These are phyloP conservation scores for Valencia hispanica DNA, from an alignment of 2,797 vertebrate species.

Conservation along the genomic window DNA sequence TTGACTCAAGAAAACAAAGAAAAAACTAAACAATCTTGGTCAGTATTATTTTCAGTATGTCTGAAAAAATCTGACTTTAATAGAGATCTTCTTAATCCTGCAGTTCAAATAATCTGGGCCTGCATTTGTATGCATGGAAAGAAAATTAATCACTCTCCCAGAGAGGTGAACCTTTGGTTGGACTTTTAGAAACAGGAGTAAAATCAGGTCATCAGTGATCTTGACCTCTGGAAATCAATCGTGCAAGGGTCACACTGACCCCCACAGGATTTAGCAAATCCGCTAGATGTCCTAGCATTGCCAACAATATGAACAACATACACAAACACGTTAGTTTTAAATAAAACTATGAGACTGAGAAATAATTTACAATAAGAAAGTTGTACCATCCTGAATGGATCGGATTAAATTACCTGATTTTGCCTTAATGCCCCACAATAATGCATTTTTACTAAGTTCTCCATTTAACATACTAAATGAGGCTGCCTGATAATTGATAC, in stretches of 20 bases:
- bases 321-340: constrained; percentile 4
- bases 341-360: neutral
- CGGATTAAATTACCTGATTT: constrained; percentile 4
- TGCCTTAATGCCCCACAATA: neutral
- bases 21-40: neutral
- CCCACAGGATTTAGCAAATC: constrained; percentile 32
- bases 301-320: constrained; percentile 23
- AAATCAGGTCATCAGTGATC: constrained; percentile 45
- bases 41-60: constrained; percentile 11
- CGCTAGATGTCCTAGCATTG: constrained; percentile 23
- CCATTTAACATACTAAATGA: constrained; percentile 7
- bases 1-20: neutral
- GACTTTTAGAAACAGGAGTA: constrained; percentile 37
- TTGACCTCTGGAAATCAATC: constrained; percentile 28
- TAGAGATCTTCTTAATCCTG: constrained; percentile 44
- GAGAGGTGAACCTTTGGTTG: constrained; percentile 38
- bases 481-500: neutral
- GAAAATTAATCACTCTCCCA: constrained; percentile 39
- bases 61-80: constrained; percentile 26
- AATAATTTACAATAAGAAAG: neutral
- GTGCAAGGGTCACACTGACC: constrained; percentile 2
- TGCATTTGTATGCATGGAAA: constrained; percentile 21
- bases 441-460: neutral
- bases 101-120: constrained; percentile 33
- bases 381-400: neutral